Evolutionary conservation across 2,113 vertebrate genomes (phyloP), one percentile per base, ranked within the genome.

Genomic region (Nothobranchius furzeri): DNA sequence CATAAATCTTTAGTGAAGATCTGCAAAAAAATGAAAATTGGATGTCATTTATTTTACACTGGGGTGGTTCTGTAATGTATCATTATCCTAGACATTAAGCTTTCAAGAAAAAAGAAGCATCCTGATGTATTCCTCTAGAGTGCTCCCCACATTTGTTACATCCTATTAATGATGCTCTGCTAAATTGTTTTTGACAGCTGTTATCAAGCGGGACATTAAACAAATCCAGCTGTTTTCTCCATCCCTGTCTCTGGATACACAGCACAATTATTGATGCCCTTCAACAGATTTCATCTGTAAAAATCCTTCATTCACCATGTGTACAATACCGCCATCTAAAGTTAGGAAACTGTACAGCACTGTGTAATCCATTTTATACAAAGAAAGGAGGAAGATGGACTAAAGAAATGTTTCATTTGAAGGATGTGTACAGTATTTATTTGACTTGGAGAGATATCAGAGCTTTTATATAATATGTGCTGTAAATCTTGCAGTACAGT

Each of bases 401-500:
- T 20, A 60, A 73, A 54, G 60, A 43, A 56, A 59, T 73, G 72
- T 61, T 86, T 66, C 3, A 68, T 64, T 68, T 78, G 67, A 64
- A 77, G 71, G 66, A 90, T 36, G 78, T 92, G 90, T 92, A 92
- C 83, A 92, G 89, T 91, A 93, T 92, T 93, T 92, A 91, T 91
- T 93, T 89, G 85, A 86, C 83, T 89, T 82, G 81, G 82, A 60
- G 73, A 80, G 75, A 68, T 69, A 78, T 83, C 78, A 89, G 78
- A 82, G 76, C 70, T 86, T 90, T 88, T 89, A 79, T 89, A 88
- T 78, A 65, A 83, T 70, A 71, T 62, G 64, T 49, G 24, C 37
- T 24, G 50, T 66, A 58, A 64, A 70, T 60, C 64, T 66, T 57
- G 47, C 17, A 60, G 63, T 72, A 36, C 47, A 71, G 69, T 83